A percentile compares a stretch with the other conserved stretches of the same genome.
These are phyloP conservation scores for Hoplostethus atlanticus DNA, from an alignment of 2,797 vertebrate genomes.

Conservation along the genomic window DNA sequence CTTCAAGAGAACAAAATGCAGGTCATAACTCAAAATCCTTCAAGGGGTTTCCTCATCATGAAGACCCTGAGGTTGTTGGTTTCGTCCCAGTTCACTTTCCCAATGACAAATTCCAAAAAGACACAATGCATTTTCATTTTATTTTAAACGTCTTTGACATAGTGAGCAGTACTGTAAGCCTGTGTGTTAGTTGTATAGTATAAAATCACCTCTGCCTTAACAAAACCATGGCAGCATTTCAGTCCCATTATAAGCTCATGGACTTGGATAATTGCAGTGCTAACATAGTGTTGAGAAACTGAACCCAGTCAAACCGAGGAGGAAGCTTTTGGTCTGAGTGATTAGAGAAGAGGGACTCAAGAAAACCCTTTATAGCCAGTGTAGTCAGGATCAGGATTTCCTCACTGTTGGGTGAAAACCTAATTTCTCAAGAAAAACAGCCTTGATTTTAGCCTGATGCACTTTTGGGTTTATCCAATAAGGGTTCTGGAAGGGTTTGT, in stretches of 20 bases:
- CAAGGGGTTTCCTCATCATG: too few species aligned
- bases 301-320: not conserved
- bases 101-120: too few species aligned
- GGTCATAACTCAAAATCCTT: too few species aligned
- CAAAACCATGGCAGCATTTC: slow-evolving; percentile 27
- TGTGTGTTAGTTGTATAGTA: slow-evolving; percentile 40
- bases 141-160: slow-evolving; percentile 33
- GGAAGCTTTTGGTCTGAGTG: slow-evolving; percentile 5
- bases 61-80: too few species aligned
- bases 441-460: too few species aligned
- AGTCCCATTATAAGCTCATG: slow-evolving; percentile 6
- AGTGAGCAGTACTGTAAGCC: slow-evolving; percentile 22
- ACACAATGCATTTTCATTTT: slow-evolving; percentile 15
- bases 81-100: too few species aligned
- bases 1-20: not conserved
- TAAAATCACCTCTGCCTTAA: slow-evolving; percentile 31
- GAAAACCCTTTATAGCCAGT: not conserved
- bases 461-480: too few species aligned
- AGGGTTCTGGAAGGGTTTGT: not conserved
- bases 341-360: not conserved
- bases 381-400: not conserved
- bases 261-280: not conserved
- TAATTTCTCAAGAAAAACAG: too few species aligned
- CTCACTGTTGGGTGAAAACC: slow-evolving; percentile 15
- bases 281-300: too few species aligned